Percentiles rank a stretch among this genome's conserved stretches.
Evolutionary conservation across 2,888 invertebrate genomes (phyloP).

Genomic region (Lepidocyrtoides sp.): DNA sequence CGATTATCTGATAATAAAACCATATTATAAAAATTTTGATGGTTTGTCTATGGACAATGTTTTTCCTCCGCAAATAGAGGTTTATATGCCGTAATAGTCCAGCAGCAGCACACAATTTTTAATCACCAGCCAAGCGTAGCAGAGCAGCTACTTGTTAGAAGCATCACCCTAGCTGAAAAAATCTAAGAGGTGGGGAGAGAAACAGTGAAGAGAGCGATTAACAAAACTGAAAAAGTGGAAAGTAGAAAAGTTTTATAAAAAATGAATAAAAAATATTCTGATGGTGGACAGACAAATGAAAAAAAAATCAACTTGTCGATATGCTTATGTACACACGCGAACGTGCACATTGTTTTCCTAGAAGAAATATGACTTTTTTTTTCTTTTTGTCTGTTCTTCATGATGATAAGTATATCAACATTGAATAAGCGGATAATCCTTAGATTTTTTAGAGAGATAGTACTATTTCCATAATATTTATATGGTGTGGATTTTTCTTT

Average conservation of each 20-base stretch:
- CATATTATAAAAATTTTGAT: constrained; percentile 16
- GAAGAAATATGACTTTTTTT: background rate
- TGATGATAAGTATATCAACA: no score
- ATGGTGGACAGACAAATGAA: background rate
- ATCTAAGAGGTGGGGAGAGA: background rate
- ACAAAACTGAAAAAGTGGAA: background rate
- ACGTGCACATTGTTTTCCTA: background rate
- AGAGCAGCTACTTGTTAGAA: background rate
- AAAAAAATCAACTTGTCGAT: background rate
- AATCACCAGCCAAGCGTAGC: background rate
- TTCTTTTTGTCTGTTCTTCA: background rate
- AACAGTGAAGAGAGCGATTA: background rate
- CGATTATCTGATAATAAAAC: constrained; percentile 50
- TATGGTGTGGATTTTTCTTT: no score
- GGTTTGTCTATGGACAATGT: background rate
- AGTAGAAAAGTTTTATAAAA: background rate
- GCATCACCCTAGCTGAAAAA: background rate
- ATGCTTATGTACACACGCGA: constrained; percentile 10
- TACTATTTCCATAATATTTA: no score
- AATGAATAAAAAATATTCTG: background rate
- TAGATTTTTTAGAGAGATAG: no score
- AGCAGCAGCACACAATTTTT: background rate
- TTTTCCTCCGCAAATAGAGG: background rate
- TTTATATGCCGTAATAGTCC: background rate
- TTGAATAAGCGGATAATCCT: no score